Conservation (phyloP, 2,113 vertebrate species). For the Grammomys surdaster region DNA sequence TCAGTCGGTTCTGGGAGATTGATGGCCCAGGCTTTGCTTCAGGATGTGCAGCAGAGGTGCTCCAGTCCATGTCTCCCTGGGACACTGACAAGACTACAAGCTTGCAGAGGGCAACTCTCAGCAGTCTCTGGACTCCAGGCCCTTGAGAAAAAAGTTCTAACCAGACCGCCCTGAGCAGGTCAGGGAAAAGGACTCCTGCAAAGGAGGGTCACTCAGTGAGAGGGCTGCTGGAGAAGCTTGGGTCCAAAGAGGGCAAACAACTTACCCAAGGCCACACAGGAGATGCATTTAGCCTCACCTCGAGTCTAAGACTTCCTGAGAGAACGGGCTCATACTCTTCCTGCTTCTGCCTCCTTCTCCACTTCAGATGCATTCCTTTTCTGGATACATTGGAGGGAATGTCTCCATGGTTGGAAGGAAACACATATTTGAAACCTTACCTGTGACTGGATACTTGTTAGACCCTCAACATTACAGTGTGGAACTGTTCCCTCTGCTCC, state of each 20-base stretch:
- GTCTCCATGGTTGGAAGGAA: constrained; percentile 1
- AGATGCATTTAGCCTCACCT: background rate
- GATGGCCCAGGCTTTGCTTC: constrained; percentile 72
- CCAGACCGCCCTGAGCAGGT: background rate
- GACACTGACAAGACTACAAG: background rate
- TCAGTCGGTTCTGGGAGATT: constrained; percentile 59
- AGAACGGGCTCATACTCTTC: background rate
- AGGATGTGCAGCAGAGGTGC: constrained; percentile 47
- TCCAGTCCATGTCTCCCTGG: background rate
- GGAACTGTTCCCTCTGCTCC: background rate
- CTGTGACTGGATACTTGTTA: background rate
- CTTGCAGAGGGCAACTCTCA: accelerated
- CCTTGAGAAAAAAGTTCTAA: background rate
- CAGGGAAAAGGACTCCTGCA: background rate
- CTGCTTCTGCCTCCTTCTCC: background rate
- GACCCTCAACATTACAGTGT: background rate
- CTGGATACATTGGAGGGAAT: background rate
- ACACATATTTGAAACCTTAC: background rate
- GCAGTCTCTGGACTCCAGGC: background rate
- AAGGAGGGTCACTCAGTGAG: background rate
- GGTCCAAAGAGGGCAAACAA: background rate
- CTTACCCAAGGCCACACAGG: background rate
- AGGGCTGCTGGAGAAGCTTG: background rate
- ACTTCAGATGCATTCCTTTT: background rate
- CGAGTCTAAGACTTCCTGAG: background rate